phyloP scores from a whole-genome alignment of 2,113 vertebrate species.

The Chitala chitala region DNA sequence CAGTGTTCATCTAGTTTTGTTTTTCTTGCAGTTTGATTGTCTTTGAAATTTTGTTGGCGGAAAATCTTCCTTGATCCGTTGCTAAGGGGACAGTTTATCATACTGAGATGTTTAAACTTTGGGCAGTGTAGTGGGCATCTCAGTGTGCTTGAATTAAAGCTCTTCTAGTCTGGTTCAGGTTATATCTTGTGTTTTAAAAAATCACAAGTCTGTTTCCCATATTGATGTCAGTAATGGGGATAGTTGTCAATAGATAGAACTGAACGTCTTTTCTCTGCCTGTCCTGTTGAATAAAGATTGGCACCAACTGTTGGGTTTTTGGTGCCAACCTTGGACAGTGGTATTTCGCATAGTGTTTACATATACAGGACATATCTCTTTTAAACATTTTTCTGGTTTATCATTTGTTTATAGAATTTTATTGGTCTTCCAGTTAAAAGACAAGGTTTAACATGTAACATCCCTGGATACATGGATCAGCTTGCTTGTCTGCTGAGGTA shows the following conservation, averaged over 20 bases:
- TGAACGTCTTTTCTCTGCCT: background rate
- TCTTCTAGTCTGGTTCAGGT: background rate
- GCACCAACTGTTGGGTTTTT: background rate
- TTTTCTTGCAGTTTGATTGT: background rate
- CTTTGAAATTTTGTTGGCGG: background rate
- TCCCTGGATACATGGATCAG: no score
- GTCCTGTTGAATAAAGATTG: constrained; percentile 11
- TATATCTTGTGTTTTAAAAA: background rate
- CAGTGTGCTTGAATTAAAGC: background rate
- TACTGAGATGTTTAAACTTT: background rate
- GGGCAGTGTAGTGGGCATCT: background rate
- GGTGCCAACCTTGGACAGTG: background rate
- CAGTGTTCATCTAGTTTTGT: no score
- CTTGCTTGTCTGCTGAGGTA: no score
- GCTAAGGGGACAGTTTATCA: background rate
- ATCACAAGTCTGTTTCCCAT: no score
- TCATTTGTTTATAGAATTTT: no score
- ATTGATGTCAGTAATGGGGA: background rate
- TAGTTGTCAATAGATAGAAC: background rate
- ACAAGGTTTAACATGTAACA: no score
- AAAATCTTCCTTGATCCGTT: background rate
- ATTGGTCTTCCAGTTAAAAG: no score
- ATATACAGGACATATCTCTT: background rate
- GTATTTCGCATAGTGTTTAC: constrained; percentile 1
- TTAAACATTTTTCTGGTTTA: background rate